Evolutionary conservation across 2,888 invertebrate genomes (phyloP).

Genomic region (Carcina quercana): DNA sequence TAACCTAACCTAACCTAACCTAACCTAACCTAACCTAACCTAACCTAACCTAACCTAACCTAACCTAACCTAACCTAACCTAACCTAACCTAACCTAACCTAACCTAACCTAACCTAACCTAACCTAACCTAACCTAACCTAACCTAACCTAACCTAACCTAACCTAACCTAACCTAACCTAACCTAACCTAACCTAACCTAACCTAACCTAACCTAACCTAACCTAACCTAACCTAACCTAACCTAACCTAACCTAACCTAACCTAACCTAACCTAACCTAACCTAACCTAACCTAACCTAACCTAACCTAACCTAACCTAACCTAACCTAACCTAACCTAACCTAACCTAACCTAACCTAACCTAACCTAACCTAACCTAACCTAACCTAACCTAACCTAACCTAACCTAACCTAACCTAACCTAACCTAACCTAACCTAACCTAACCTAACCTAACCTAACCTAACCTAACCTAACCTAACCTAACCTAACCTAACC

Average conservation of each 20-base stretch:
- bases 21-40: conserved; percentile 8
- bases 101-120: conserved; percentile 8
- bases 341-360: conserved; percentile 3
- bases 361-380: conserved; percentile 1
- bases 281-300: conserved; percentile 8
- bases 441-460: conserved; percentile 7
- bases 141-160: conserved; percentile 5
- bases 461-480: conserved; percentile 6
- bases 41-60: conserved; percentile 14
- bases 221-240: conserved; percentile 9
- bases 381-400: conserved; percentile 7
- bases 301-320: conserved; percentile 8
- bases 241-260: conserved; percentile 9
- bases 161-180: conserved; percentile 7
- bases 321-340: conserved; percentile 7
- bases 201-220: conserved; percentile 8
- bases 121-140: conserved; percentile 4
- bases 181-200: conserved; percentile 7
- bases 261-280: conserved; percentile 6
- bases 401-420: conserved; percentile 8
- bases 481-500: conserved; percentile 7
- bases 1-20: conserved; percentile 19
- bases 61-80: conserved; percentile 19
- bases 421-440: conserved; percentile 8
- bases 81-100: conserved; percentile 13